These are phyloP conservation scores for Notodonta ziczac DNA, from an alignment of 2,888 invertebrate genomes.

Conservation along the genomic window DNA sequence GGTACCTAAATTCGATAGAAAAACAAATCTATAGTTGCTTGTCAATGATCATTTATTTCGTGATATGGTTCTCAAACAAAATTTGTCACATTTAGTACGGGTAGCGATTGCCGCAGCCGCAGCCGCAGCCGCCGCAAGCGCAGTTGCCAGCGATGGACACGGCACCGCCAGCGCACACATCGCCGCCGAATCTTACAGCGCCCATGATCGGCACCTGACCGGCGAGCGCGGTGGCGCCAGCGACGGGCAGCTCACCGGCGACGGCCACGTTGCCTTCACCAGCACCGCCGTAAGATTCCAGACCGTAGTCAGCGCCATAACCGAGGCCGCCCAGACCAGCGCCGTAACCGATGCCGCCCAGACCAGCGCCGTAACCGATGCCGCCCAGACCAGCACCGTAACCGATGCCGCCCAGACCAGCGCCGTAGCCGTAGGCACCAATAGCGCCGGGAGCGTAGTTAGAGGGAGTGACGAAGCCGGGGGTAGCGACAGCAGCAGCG, in stretches of 20 bases:
- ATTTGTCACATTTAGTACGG: too few species aligned
- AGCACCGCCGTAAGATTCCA: slow-evolving; percentile 10
- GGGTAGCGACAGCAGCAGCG: slow-evolving; percentile 4
- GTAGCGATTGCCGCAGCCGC: not conserved
- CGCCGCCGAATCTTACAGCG: too few species aligned
- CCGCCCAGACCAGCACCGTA: not conserved
- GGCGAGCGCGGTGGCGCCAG: slow-evolving; percentile 36
- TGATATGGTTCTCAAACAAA: too few species aligned
- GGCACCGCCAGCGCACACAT: slow-evolving; percentile 34
- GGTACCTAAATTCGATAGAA: too few species aligned
- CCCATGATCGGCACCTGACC: too few species aligned
- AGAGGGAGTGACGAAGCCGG: slow-evolving; percentile 6
- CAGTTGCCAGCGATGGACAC: slow-evolving; percentile 43
- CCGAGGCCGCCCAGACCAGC: not conserved
- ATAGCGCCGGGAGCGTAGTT: slow-evolving; percentile 11
- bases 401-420: not conserved
- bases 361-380: slow-evolving; percentile 18
- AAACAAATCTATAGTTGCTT: too few species aligned
- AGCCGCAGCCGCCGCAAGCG: slow-evolving; percentile 34
- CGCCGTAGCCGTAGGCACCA: slow-evolving; percentile 1
- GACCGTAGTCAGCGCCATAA: slow-evolving; percentile 7
- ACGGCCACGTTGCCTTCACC: slow-evolving; percentile 14
- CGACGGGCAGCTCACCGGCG: slow-evolving; percentile 31
- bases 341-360: slow-evolving; percentile 7
- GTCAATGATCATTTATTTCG: too few species aligned